These are phyloP conservation scores for Macrophya alboannulata DNA, from an alignment of 2,888 invertebrate species.

Conservation along the genomic window DNA sequence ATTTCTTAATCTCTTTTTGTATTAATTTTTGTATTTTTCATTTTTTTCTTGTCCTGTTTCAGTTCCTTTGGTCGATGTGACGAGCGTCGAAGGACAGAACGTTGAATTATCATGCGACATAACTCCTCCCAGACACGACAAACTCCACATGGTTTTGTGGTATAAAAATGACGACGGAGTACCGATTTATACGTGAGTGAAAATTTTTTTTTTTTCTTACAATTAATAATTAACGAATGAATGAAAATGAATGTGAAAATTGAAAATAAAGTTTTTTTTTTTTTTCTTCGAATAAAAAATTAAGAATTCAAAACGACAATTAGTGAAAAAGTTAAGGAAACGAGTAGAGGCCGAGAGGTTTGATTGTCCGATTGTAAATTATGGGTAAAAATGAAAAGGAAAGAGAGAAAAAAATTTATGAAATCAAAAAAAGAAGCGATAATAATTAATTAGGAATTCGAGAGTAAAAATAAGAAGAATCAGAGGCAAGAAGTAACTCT, in stretches of 20 bases:
- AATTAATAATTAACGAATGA: neutral
- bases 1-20: neutral
- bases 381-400: too few relatives aligned
- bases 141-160: slow-evolving; percentile 96
- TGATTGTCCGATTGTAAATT: too few relatives aligned
- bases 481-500: too few relatives aligned
- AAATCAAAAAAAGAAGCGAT: too few relatives aligned
- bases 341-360: too few relatives aligned
- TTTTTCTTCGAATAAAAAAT: neutral
- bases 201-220: too few relatives aligned
- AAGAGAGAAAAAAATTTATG: too few relatives aligned
- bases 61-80: slow-evolving; percentile 91
- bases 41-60: slow-evolving; percentile 71
- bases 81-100: slow-evolving; percentile 93
- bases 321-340: too few relatives aligned
- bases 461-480: too few relatives aligned
- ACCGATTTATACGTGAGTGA: slow-evolving; percentile 91
- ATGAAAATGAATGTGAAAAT: neutral
- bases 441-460: too few relatives aligned
- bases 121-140: slow-evolving; percentile 90
- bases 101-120: slow-evolving; percentile 95
- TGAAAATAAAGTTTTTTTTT: neutral
- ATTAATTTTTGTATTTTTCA: neutral
- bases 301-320: too few relatives aligned
- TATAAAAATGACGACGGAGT: slow-evolving; percentile 93